These are phyloP conservation scores for Brachyistius frenatus DNA, from an alignment of 2,113 vertebrate genomes.

Conservation along the genomic window DNA sequence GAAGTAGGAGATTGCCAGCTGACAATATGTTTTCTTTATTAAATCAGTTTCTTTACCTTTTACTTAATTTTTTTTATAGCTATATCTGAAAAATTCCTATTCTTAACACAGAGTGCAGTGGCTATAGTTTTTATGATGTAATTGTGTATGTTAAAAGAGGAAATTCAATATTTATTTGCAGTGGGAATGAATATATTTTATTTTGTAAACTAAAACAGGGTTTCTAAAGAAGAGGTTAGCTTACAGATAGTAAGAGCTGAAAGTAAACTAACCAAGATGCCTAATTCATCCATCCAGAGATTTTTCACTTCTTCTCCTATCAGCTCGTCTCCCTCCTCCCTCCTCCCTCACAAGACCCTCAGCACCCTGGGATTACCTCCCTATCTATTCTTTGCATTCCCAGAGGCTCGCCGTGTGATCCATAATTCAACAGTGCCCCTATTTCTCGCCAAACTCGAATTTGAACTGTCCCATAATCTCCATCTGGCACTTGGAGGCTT, in stretches of 20 bases:
- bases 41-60: constrained; percentile 69
- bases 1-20: constrained; percentile 82
- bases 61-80: constrained; percentile 53
- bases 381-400: constrained; percentile 78
- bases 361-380: constrained; percentile 79
- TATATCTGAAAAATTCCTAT: constrained; percentile 62
- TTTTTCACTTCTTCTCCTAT: constrained; percentile 66
- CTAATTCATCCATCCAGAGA: constrained; percentile 55
- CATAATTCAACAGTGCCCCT: constrained; percentile 78
- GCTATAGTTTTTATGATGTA: constrained; percentile 48
- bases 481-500: constrained; percentile 77
- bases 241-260: constrained; percentile 38
- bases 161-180: constrained; percentile 21
- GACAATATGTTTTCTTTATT: constrained; percentile 82
- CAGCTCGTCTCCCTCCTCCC: constrained; percentile 46
- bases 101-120: constrained; percentile 28
- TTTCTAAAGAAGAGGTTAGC: constrained; percentile 25
- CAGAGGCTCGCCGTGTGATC: constrained; percentile 73
- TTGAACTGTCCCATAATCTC: constrained; percentile 79
- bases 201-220: constrained; percentile 21
- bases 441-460: constrained; percentile 78
- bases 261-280: constrained; percentile 58
- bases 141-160: constrained; percentile 58
- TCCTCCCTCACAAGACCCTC: constrained; percentile 57
- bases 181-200: constrained; percentile 39